phyloP scores from a whole-genome alignment of 2,113 vertebrate genomes.

The Siniperca knerii region DNA sequence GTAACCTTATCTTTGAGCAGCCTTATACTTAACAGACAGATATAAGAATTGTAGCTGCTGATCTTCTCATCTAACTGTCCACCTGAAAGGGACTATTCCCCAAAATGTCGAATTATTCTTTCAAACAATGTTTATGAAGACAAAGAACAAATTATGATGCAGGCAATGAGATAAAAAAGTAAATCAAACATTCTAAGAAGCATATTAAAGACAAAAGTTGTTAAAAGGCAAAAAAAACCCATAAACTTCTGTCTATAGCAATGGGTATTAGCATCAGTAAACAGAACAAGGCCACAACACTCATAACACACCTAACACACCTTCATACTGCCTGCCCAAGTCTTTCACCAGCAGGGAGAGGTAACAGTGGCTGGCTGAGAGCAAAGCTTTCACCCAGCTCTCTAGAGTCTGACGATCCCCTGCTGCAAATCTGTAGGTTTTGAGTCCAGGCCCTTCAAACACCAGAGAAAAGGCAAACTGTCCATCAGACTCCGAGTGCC shows the following conservation, averaged over 20 bases:
- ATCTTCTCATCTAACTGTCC: neutral
- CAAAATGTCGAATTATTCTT: neutral
- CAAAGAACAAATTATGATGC: neutral
- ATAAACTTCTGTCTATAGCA: neutral
- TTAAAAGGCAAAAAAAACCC: neutral
- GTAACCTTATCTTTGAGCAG: neutral
- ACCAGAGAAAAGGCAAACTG: conserved; percentile 81
- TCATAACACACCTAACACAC: conserved; percentile 34
- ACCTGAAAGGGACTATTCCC: neutral
- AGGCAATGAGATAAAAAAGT: neutral
- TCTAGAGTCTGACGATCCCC: conserved; percentile 75
- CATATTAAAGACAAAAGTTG: neutral
- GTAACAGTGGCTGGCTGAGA: conserved; percentile 81
- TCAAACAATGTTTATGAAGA: neutral
- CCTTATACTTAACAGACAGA: neutral
- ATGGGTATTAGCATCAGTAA: neutral
- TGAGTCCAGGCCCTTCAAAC: conserved; percentile 69
- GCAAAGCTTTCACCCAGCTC: conserved; percentile 83
- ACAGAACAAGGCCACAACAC: neutral
- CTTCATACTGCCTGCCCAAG: conserved; percentile 80
- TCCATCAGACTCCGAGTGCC: conserved; percentile 68
- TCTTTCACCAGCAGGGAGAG: conserved; percentile 80
- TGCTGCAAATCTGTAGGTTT: conserved; percentile 84
- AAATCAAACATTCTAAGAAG: neutral
- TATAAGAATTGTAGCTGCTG: neutral